Evolutionary conservation across 2,113 vertebrate genomes (phyloP).

Genomic region (Bufo gargarizans): DNA sequence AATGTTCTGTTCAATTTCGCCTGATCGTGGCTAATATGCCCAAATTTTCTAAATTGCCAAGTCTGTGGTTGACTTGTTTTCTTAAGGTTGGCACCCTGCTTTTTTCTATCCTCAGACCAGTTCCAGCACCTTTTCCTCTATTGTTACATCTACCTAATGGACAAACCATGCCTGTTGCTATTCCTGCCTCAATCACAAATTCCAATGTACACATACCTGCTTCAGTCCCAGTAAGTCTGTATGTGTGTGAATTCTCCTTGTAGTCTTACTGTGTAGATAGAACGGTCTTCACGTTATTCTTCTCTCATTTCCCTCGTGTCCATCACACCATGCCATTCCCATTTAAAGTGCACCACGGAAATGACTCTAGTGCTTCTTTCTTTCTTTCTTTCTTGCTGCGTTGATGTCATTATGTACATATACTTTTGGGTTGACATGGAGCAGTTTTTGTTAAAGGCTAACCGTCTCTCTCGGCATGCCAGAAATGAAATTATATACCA

Average conservation of each 20-base stretch:
- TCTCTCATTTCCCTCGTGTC: slow-evolving; percentile 34
- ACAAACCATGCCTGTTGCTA: slow-evolving; percentile 97
- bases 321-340: background rate
- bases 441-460: no score
- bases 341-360: background rate
- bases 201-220: slow-evolving; percentile 96
- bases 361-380: background rate
- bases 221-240: slow-evolving; percentile 92
- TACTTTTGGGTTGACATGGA: no score
- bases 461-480: background rate
- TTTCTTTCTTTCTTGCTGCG: background rate
- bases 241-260: slow-evolving; percentile 61
- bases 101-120: slow-evolving; percentile 85
- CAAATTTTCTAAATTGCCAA: slow-evolving; percentile 28
- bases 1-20: background rate
- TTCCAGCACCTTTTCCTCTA: slow-evolving; percentile 95
- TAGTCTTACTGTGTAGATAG: slow-evolving; percentile 47
- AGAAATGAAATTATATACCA: no score
- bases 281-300: background rate
- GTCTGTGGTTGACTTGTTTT: slow-evolving; percentile 59
- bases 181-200: slow-evolving; percentile 96
- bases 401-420: background rate
- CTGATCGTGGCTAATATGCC: background rate
- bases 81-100: slow-evolving; percentile 62
- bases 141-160: slow-evolving; percentile 97